Conservation (phyloP, 2,113 vertebrate species). For the Oophaga pumilio region DNA sequence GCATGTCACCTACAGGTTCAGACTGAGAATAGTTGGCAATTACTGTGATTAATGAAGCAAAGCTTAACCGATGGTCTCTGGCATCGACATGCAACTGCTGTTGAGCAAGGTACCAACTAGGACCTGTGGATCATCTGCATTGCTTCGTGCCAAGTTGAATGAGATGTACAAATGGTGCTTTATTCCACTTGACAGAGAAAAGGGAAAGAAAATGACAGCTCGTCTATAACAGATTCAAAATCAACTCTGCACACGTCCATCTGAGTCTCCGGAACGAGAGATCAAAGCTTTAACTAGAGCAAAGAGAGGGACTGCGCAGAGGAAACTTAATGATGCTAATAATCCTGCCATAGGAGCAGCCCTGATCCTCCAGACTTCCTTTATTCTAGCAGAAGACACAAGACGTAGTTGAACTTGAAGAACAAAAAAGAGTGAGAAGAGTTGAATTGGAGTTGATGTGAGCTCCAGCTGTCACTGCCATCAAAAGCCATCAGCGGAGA, state of each 20-base stretch:
- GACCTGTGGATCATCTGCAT: conserved; percentile 67
- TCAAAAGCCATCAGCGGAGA: conserved; percentile 23
- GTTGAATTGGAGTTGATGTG: conserved; percentile 46
- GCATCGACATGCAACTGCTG: conserved; percentile 29
- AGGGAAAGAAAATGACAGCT: conserved; percentile 51
- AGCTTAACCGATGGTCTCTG: conserved; percentile 57
- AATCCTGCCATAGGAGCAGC: conserved; percentile 52
- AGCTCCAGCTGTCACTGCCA: conserved; percentile 27
- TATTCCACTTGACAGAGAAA: conserved; percentile 48
- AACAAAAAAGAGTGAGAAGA: conserved; percentile 8
- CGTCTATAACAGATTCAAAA: conserved; percentile 50
- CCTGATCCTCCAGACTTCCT: conserved; percentile 45
- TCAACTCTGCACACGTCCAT: conserved; percentile 56
- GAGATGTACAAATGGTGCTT: conserved; percentile 53
- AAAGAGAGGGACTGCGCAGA: conserved; percentile 51
- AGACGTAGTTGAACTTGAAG: conserved; percentile 59
- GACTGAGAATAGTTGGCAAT: conserved; percentile 61
- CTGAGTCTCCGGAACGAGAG: conserved; percentile 47
- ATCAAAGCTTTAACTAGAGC: conserved; percentile 56
- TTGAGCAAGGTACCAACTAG: conserved; percentile 53
- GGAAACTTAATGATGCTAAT: conserved; percentile 33
- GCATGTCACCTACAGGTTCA: conserved; percentile 84
- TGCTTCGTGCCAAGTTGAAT: conserved; percentile 67
- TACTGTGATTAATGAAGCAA: conserved; percentile 59
- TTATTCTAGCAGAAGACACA: conserved; percentile 51